Base-by-base conservation (phyloP, 35 echinoderm and acorn worm genomes). In the Heliocidaris erythrogramma region DNA sequence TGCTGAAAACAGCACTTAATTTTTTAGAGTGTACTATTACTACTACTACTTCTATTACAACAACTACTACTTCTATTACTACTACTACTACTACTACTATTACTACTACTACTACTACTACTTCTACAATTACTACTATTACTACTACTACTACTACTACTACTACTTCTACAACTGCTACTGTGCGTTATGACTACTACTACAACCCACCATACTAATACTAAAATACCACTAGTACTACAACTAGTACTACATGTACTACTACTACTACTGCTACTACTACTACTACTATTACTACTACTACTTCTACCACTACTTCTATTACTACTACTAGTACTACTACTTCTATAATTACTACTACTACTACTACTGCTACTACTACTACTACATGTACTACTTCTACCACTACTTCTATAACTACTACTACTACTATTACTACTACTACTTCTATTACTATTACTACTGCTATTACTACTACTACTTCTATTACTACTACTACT, bases 61-160 rank as follows among this genome's bases (percentile, higher is more conserved):
- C 61, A 12, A 71, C 61, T 71, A 71, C 61, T 71, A 71, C 61
- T 12, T 71, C 61, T 71, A 71, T 24, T 71, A 71, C 61, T 71
- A 71, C 61, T 71, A 71, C 10, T 71, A 71, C 61, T 71, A 24
- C 61, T 71, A 71, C 61, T 71, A 71, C 61, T 71, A 24, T 24
- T 71, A 24, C 61, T 71, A 71, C 61, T 71, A 71, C 61, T 71
- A 71, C 61, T 71, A 71, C 61, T 71, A 71, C 61, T 71, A 71
- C 61, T 71, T 12, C 61, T 71, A 24, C n/a, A n/a, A n/a, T n/a
- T n/a, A n/a, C n/a, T n/a, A n/a, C n/a, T n/a, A n/a, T n/a, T n/a
- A n/a, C n/a, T 24, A 12, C 10, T 24, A 10, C 10, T 71, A 71
- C 61, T 71, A 24, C 61, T 71, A 24, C 61, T 12, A 24, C 61